Percentiles rank a stretch among this genome's conserved stretches.
Evolutionary conservation across 2,888 invertebrate genomes (phyloP).

Genomic region (Parnassius smintheus): DNA sequence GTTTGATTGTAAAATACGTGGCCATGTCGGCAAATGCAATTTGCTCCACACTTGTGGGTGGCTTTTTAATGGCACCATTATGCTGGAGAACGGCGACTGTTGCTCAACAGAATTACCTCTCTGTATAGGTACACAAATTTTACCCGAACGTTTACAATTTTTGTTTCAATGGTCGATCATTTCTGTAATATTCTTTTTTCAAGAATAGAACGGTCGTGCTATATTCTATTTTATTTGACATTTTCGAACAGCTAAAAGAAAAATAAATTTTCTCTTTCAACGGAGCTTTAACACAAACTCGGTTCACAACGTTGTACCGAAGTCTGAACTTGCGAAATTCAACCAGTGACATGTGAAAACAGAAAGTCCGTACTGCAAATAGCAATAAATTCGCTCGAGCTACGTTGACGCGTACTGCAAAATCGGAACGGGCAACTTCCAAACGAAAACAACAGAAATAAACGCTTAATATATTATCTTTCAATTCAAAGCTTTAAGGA

Average conservation of each 20-base stretch:
- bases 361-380: constrained; percentile 66
- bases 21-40: constrained; percentile 73
- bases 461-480: not conserved
- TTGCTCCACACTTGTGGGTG: constrained; percentile 75
- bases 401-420: constrained; percentile 67
- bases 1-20: constrained; percentile 75
- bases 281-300: constrained; percentile 3
- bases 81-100: constrained; percentile 62
- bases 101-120: constrained; percentile 70
- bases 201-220: constrained; percentile 7
- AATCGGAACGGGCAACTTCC: constrained; percentile 65
- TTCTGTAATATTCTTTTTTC: constrained; percentile 18
- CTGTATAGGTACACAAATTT: constrained; percentile 50
- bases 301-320: constrained; percentile 14
- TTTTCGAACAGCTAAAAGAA: constrained; percentile 6
- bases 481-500: not conserved
- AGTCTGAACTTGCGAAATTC: constrained; percentile 49
- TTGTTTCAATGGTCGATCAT: constrained; percentile 5
- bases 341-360: constrained; percentile 64
- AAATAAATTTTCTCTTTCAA: constrained; percentile 4
- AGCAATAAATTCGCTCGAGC: constrained; percentile 70
- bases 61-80: constrained; percentile 75
- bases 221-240: no score
- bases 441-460: constrained; percentile 64
- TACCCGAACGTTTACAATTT: constrained; percentile 37